A percentile compares a stretch with the other conserved stretches of the same genome.
phyloP scores from a whole-genome alignment of 2,888 invertebrate genomes.

The Sialis lutaria region DNA sequence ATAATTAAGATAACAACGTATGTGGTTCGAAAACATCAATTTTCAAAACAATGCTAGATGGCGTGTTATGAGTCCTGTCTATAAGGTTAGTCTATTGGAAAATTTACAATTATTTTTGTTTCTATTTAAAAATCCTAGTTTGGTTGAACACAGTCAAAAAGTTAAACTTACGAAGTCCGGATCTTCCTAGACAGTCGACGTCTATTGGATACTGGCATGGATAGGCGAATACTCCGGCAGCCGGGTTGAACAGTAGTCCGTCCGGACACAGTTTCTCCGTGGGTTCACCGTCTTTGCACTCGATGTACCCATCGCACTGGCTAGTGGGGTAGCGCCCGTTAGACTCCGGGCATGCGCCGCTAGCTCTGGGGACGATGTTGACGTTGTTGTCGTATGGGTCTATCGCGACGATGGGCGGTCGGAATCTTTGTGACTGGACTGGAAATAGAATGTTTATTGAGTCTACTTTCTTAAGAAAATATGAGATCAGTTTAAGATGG shows the following conservation, averaged over 20 bases:
- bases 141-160: not conserved
- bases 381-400: not conserved
- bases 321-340: constrained; percentile 50
- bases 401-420: not conserved
- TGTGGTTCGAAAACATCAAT: no score
- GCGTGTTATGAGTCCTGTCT: no score
- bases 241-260: constrained; percentile 61
- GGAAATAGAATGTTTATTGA: not conserved
- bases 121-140: not conserved
- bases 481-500: no score
- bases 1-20: no score
- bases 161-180: constrained; percentile 41
- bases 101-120: not conserved
- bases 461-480: not conserved
- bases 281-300: constrained; percentile 48
- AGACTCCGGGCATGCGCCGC: constrained; percentile 38
- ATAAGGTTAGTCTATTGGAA: not conserved
- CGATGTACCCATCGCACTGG: constrained; percentile 50
- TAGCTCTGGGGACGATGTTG: no score
- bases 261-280: constrained; percentile 68
- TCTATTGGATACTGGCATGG: constrained; percentile 77
- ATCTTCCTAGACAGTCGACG: constrained; percentile 54
- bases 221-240: constrained; percentile 43
- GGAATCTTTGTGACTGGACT: not conserved
- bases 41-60: no score